Percentiles rank a stretch among this genome's conserved stretches.
Evolutionary conservation across 2,113 vertebrate species (phyloP).

Genomic region (Neolamprologus falcicula): DNA sequence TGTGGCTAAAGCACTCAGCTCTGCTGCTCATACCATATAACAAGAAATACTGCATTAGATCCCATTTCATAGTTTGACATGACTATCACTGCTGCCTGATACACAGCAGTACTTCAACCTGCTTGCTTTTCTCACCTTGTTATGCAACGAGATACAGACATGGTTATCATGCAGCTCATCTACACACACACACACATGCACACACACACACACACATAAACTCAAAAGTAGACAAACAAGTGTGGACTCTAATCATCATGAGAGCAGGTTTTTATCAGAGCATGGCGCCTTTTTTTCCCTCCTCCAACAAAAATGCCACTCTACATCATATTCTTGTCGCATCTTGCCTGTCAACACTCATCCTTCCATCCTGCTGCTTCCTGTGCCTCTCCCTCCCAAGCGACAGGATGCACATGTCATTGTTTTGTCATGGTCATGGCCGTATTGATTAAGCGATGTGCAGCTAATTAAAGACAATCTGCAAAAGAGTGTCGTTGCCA

Average conservation of each 20-base stretch:
- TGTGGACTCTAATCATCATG: slow-evolving; percentile 1
- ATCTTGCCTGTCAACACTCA: slow-evolving; percentile 26
- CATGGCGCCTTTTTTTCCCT: not conserved
- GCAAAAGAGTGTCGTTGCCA: slow-evolving; percentile 41
- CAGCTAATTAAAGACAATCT: slow-evolving; percentile 66
- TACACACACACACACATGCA: not conserved
- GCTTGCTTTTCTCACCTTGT: not conserved
- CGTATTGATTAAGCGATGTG: slow-evolving; percentile 60
- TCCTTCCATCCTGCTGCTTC: slow-evolving; percentile 18
- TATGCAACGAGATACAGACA: not conserved
- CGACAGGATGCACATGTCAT: slow-evolving; percentile 32
- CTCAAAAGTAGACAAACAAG: slow-evolving; percentile 1
- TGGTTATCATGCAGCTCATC: not conserved
- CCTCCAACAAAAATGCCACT: slow-evolving; percentile 38
- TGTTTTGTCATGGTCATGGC: slow-evolving; percentile 43
- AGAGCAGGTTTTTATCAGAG: slow-evolving; percentile 32
- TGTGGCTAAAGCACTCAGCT: slow-evolving; percentile 31
- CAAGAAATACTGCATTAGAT: slow-evolving; percentile 5
- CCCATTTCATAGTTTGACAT: not conserved
- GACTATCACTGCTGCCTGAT: not conserved
- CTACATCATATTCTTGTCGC: slow-evolving; percentile 31
- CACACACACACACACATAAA: not conserved
- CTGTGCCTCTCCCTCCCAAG: not conserved
- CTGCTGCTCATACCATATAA: slow-evolving; percentile 28
- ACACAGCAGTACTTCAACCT: not conserved